phyloP scores from a whole-genome alignment of 2,113 vertebrate genomes.

The Otus sunia region DNA sequence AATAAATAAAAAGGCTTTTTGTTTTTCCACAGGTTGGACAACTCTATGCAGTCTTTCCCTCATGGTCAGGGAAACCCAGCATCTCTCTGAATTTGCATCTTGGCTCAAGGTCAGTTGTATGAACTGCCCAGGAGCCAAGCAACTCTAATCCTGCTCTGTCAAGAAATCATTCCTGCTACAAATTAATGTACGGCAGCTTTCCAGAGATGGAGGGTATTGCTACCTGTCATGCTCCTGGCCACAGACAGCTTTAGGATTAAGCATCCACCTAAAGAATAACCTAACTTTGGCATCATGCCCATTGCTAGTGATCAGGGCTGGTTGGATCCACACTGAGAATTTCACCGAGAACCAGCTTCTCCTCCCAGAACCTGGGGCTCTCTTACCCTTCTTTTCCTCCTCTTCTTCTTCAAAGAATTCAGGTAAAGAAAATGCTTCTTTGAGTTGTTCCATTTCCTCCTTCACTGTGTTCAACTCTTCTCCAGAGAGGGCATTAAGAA shows the following conservation, averaged over 20 bases:
- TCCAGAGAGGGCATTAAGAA: conserved; percentile 86
- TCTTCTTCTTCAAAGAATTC: conserved; percentile 94
- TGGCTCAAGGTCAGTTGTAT: neutral
- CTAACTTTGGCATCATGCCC: neutral
- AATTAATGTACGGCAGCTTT: neutral
- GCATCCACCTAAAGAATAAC: neutral
- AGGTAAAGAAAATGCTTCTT: conserved; percentile 86
- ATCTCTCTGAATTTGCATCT: neutral
- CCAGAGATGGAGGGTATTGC: neutral
- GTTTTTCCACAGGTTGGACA: neutral
- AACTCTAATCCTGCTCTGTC: neutral
- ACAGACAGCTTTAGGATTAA: neutral
- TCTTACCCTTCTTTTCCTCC: conserved; percentile 85
- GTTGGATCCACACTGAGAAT: neutral
- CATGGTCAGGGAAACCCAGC: neutral
- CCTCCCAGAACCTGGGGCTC: neutral
- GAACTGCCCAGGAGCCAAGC: neutral
- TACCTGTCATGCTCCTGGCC: neutral
- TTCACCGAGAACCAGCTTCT: neutral
- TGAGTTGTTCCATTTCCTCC: conserved; percentile 82
- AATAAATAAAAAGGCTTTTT: neutral
- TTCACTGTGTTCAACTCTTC: conserved; percentile 78
- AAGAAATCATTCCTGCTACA: neutral
- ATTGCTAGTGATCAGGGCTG: neutral
- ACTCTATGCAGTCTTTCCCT: neutral